Evolutionary conservation across 30 jellyfish, hydroid and myxozoan genomes (phyloP).

Genomic region (Hydractinia echinata): DNA sequence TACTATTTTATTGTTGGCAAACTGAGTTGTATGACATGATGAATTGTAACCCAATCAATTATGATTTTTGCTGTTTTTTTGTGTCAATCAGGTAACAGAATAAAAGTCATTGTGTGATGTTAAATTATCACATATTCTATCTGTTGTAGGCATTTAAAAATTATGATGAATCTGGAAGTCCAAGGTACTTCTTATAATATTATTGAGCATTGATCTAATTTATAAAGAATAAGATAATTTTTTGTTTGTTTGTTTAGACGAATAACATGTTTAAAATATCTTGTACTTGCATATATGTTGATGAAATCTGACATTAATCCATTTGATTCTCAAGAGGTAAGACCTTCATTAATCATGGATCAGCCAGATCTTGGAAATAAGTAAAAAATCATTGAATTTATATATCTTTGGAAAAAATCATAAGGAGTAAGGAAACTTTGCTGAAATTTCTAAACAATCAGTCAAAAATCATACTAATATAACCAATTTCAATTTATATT

Average conservation of each 20-base stretch:
- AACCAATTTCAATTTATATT: no score
- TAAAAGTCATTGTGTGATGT: not conserved
- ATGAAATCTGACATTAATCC: slow-evolving; percentile 97
- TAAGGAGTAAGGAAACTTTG: no score
- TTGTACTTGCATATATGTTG: slow-evolving; percentile 93
- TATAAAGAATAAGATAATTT: not conserved
- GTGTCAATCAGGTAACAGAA: no score
- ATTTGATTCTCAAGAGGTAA: slow-evolving; percentile 97
- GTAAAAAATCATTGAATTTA: no score
- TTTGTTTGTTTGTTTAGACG: slow-evolving; percentile 43
- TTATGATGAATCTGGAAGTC: slow-evolving; percentile 97
- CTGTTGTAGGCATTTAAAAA: slow-evolving; percentile 80
- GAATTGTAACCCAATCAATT: no score
- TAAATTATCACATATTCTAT: not conserved
- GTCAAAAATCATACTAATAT: no score
- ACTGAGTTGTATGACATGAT: no score
- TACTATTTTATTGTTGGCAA: no score
- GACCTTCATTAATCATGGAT: not conserved
- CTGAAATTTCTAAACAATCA: no score
- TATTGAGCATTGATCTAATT: not conserved
- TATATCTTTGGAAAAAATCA: no score
- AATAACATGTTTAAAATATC: slow-evolving; percentile 84
- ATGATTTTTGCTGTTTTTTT: no score
- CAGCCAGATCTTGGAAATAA: no score
- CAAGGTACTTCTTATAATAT: slow-evolving; percentile 49